phyloP scores from a whole-genome alignment of 2,113 vertebrate genomes.

The Aphelocoma coerulescens region DNA sequence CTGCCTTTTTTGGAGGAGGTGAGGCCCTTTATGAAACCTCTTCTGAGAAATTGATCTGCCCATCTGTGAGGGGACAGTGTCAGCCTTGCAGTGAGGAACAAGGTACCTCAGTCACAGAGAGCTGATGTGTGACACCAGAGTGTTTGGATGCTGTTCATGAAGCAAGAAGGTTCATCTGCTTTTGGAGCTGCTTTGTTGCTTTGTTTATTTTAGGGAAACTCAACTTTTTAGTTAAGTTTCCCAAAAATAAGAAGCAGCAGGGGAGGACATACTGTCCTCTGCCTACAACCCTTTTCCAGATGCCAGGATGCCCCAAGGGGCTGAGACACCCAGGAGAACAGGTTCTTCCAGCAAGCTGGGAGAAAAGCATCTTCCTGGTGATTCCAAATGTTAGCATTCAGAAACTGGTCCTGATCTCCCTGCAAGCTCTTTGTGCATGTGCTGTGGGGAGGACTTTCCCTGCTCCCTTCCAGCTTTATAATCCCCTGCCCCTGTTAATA shows the following conservation, averaged over 20 bases:
- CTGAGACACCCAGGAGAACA: background rate
- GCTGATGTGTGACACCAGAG: background rate
- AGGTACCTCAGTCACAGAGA: background rate
- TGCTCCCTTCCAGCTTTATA: background rate
- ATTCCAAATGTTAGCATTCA: background rate
- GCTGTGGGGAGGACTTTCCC: background rate
- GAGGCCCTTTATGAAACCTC: background rate
- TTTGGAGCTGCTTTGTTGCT: background rate
- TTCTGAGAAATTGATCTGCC: background rate
- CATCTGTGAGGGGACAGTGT: background rate
- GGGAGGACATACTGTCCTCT: background rate
- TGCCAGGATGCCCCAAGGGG: background rate
- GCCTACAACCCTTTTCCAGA: background rate
- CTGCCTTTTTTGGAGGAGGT: background rate
- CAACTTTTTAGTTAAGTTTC: background rate
- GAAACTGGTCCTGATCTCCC: background rate
- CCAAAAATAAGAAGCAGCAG: background rate
- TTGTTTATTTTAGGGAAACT: no score
- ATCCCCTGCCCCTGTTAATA: background rate
- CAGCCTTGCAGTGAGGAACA: background rate
- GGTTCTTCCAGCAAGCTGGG: background rate
- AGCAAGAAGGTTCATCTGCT: background rate
- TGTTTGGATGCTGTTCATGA: background rate
- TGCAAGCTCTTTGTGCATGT: background rate
- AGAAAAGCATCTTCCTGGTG: background rate